Evolutionary conservation across 2,888 invertebrate species (phyloP).

Genomic region (Drosophila paracracens): DNA sequence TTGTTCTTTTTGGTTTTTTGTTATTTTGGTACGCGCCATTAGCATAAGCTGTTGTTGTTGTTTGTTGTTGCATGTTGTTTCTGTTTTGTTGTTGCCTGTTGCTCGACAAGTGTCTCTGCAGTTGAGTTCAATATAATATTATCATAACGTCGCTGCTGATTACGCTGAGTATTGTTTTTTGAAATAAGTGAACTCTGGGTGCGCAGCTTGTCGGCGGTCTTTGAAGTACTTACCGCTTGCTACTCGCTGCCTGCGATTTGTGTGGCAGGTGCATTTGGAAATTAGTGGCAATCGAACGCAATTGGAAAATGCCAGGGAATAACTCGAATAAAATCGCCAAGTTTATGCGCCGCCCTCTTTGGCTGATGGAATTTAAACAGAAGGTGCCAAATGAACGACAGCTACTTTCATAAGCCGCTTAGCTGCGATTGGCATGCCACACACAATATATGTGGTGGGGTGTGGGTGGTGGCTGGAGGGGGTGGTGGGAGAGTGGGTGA

Average conservation of each 20-base stretch:
- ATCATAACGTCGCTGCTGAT: slow-evolving; percentile 42
- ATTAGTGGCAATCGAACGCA: slow-evolving; percentile 21
- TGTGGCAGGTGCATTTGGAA: slow-evolving; percentile 38
- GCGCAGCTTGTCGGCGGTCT: slow-evolving; percentile 40
- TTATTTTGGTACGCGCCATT: slow-evolving; percentile 78
- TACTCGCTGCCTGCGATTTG: slow-evolving; percentile 35
- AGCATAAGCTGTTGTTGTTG: slow-evolving; percentile 66
- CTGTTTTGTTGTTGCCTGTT: slow-evolving; percentile 32
- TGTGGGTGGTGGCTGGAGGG: too few species aligned
- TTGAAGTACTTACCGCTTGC: slow-evolving; percentile 38
- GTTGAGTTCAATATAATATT: slow-evolving; percentile 31
- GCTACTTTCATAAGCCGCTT: slow-evolving; percentile 56
- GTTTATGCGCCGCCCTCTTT: slow-evolving; percentile 41
- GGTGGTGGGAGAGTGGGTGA: background rate
- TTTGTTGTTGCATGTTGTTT: slow-evolving; percentile 28
- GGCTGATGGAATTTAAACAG: slow-evolving; percentile 42
- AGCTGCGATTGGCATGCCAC: slow-evolving; percentile 47
- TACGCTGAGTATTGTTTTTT: slow-evolving; percentile 68
- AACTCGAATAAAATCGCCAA: slow-evolving; percentile 48
- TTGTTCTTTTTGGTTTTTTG: slow-evolving; percentile 22
- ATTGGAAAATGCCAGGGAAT: slow-evolving; percentile 19
- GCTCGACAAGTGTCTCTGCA: slow-evolving; percentile 71
- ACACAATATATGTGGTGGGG: background rate
- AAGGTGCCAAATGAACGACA: slow-evolving; percentile 49
- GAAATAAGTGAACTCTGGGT: slow-evolving; percentile 56